A percentile compares a stretch with the other conserved stretches of the same genome.
Evolutionary conservation across 2,113 vertebrate genomes (phyloP).

Genomic region (Elephantulus edwardii): DNA sequence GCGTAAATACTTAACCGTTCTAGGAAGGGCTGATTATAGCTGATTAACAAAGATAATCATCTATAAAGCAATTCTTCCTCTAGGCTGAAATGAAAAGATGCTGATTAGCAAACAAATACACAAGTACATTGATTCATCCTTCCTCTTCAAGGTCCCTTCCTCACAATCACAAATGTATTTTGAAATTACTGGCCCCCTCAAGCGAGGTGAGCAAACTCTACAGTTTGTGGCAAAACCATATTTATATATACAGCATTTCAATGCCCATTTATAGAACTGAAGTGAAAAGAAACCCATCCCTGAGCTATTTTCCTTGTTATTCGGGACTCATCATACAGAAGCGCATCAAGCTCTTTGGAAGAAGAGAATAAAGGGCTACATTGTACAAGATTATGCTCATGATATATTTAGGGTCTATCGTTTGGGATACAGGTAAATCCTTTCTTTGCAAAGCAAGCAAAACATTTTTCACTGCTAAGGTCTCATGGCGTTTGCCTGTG

Average conservation of each 20-base stretch:
- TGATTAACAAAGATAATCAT: slow-evolving; percentile 63
- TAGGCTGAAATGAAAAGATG: slow-evolving; percentile 40
- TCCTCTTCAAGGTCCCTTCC: background rate
- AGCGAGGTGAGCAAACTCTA: slow-evolving; percentile 4
- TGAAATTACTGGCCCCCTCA: slow-evolving; percentile 44
- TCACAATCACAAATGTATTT: background rate
- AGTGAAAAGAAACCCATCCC: background rate
- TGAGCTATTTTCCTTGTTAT: background rate
- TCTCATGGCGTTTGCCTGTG: too few species aligned
- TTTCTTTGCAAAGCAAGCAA: slow-evolving; percentile 35
- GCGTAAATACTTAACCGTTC: background rate
- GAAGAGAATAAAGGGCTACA: background rate
- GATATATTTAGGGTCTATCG: background rate
- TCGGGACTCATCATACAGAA: background rate
- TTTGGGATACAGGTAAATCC: background rate
- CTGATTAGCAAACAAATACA: background rate
- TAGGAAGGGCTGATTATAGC: slow-evolving; percentile 42
- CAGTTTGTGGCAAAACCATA: background rate
- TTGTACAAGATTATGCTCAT: background rate
- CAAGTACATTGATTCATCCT: background rate
- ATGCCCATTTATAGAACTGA: background rate
- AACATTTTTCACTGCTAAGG: slow-evolving; percentile 47
- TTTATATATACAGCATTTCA: background rate
- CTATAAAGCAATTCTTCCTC: slow-evolving; percentile 35
- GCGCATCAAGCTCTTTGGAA: background rate